These are phyloP conservation scores for Nematopogon swammerdamellus DNA, from an alignment of 2,888 invertebrate genomes.

Conservation along the genomic window DNA sequence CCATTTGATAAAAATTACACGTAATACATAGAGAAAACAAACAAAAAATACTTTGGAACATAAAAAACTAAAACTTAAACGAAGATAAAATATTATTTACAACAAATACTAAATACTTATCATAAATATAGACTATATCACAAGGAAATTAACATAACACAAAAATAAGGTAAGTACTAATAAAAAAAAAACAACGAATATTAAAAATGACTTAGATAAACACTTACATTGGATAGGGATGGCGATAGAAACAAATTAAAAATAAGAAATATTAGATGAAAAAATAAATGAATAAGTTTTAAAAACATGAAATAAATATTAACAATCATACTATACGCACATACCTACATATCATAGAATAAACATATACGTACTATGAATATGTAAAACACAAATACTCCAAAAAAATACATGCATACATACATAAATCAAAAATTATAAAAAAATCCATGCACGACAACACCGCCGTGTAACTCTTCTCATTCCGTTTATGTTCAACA, in stretches of 20 bases:
- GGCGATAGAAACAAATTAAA: no score
- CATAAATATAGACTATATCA: not conserved
- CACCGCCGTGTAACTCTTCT: no score
- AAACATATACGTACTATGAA: not conserved
- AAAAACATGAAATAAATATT: constrained; percentile 1
- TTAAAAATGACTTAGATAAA: no score
- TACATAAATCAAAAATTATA: not conserved
- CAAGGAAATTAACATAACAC: no score
- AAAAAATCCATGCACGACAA: not conserved
- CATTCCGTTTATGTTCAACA: constrained; percentile 9
- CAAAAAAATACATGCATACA: not conserved
- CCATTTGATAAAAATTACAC: constrained; percentile 3
- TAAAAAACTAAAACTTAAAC: not conserved
- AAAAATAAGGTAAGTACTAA: no score
- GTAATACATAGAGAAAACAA: constrained; percentile 2
- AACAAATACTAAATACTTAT: constrained; percentile 1
- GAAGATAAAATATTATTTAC: not conserved
- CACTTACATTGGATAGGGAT: no score
- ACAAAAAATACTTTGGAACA: not conserved
- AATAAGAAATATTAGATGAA: no score
- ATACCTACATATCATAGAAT: not conserved
- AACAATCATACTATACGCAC: constrained; percentile 6
- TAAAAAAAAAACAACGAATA: no score
- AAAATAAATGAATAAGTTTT: not conserved
- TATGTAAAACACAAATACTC: not conserved